Percentiles rank a stretch among this genome's conserved stretches.
phyloP scores from a whole-genome alignment of 2,113 vertebrate genomes.

The Gymnarchus niloticus region DNA sequence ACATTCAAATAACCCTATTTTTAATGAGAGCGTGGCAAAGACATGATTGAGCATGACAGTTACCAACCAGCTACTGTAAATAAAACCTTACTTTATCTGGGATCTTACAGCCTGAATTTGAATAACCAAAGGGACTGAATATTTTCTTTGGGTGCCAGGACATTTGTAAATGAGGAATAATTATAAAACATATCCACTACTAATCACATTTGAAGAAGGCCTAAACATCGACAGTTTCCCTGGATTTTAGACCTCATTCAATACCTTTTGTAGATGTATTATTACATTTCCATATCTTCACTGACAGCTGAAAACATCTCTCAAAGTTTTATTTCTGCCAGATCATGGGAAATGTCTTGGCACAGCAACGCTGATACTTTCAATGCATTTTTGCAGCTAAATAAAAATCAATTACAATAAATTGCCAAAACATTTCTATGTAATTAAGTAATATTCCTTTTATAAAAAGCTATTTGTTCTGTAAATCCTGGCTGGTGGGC shows the following conservation, averaged over 20 bases:
- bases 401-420: constrained; percentile 7
- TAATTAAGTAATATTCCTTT: constrained; percentile 11
- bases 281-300: neutral
- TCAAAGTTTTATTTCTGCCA: neutral
- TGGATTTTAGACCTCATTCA: neutral
- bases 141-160: neutral
- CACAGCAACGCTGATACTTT: neutral
- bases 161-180: neutral
- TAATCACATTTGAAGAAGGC: neutral
- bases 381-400: neutral
- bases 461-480: neutral
- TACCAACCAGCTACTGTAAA: neutral
- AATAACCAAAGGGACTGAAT: too few relatives aligned
- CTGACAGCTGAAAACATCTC: neutral
- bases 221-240: neutral
- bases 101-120: neutral
- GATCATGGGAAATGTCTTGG: neutral
- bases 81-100: neutral
- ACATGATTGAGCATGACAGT: neutral
- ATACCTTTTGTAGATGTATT: too few relatives aligned
- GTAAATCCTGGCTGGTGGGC: neutral
- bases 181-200: neutral
- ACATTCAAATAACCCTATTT: neutral
- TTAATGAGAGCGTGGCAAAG: neutral
- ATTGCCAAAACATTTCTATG: neutral